Conservation (phyloP, 2,888 invertebrate species). For the Hofmannophila pseudospretella region DNA sequence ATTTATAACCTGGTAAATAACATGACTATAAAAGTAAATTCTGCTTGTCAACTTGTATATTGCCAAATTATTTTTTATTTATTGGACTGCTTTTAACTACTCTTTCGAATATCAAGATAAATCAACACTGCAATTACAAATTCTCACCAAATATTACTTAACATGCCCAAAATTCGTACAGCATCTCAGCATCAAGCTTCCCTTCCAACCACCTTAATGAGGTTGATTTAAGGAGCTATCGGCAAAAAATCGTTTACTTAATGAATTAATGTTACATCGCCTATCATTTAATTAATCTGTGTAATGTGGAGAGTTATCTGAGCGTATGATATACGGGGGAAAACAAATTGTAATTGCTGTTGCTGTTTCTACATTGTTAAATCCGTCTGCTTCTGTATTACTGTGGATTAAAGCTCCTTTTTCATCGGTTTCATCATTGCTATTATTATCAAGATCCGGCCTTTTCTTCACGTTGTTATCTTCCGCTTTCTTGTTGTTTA, state of each 20-base stretch:
- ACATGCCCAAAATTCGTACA: constrained; percentile 9
- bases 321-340: constrained; percentile 37
- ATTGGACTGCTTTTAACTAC: constrained; percentile 3
- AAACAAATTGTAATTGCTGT: constrained; percentile 48
- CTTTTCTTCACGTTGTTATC: constrained; percentile 36
- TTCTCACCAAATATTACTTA: constrained; percentile 2
- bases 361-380: constrained; percentile 16
- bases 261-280: constrained; percentile 42
- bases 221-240: constrained; percentile 28
- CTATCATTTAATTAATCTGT: constrained; percentile 62
- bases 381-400: constrained; percentile 11
- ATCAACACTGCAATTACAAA: constrained; percentile 4
- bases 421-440: constrained; percentile 10
- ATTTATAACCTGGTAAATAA: neutral
- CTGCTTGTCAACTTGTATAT: neutral
- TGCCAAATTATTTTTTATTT: constrained; percentile 4
- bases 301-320: constrained; percentile 42
- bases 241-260: constrained; percentile 34
- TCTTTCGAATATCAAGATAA: neutral
- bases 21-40: neutral
- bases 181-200: constrained; percentile 8
- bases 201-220: constrained; percentile 21
- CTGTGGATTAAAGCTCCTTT: constrained; percentile 15
- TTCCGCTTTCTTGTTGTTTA: constrained; percentile 33
- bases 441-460: constrained; percentile 37